Conservation (phyloP, 2,888 invertebrate species). For the Candidula unifasciata region DNA sequence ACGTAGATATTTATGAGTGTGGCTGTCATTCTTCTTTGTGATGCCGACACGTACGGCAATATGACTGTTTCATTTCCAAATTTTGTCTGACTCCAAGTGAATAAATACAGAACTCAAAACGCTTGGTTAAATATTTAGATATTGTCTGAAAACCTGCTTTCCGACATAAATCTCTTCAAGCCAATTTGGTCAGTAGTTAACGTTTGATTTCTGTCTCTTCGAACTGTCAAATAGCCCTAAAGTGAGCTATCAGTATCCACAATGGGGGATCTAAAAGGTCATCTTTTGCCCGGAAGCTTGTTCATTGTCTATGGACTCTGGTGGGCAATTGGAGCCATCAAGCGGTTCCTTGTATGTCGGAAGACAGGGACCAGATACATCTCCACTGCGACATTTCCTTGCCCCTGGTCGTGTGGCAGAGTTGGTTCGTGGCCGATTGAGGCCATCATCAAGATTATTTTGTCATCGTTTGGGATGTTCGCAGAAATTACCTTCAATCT, state of each 20-base stretch:
- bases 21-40: too few relatives aligned
- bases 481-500: constrained; percentile 42
- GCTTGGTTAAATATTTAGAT: too few relatives aligned
- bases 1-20: too few relatives aligned
- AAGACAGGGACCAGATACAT: constrained; percentile 34
- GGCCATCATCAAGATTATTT: constrained; percentile 19
- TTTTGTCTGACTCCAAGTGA: too few relatives aligned
- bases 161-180: too few relatives aligned
- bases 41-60: too few relatives aligned
- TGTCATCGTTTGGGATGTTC: constrained; percentile 40
- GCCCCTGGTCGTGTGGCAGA: constrained; percentile 31
- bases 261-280: constrained; percentile 42
- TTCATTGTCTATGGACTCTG: constrained; percentile 40
- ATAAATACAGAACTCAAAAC: too few relatives aligned
- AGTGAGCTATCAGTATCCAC: not conserved
- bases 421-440: constrained; percentile 33
- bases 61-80: too few relatives aligned
- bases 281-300: constrained; percentile 16
- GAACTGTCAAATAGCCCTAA: too few relatives aligned
- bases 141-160: too few relatives aligned
- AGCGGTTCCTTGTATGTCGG: constrained; percentile 23
- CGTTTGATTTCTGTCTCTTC: too few relatives aligned
- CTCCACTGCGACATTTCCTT: constrained; percentile 31
- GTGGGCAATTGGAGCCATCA: constrained; percentile 34
- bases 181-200: too few relatives aligned